Evolutionary conservation across 2,797 vertebrate genomes (phyloP), one percentile per base, ranked within the genome.

Genomic region (Mormyrus proboscirostris): DNA sequence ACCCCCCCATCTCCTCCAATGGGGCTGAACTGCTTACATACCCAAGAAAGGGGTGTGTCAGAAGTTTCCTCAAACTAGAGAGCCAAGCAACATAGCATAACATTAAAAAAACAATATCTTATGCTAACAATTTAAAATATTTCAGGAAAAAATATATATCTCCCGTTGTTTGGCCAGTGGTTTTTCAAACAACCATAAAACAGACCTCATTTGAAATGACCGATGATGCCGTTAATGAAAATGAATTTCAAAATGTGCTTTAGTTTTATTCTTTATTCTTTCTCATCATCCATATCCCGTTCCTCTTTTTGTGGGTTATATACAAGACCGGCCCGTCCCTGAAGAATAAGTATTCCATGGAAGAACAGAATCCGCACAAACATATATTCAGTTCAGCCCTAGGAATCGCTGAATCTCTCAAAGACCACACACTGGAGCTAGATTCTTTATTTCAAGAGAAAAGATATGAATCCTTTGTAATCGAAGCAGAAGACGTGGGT

Each of bases 11-110:
- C 89, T 57, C 83, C 62, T 85, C 62, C 88, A 88, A 82, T 76
- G 57, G 59, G 90, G 86, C 79, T 89, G 89, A 90, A 91, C 90
- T 86, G 90, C 86, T 88, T 88, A 73, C 29, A 82, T 10, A 16
- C 69, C 25, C 62, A 44, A 88, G 87, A 47, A 89, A 41, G 82
- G 87, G 89, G 90, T 86, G 82, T 76, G 85, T 84, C 51, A 47
- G 51, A 8, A n/a, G 25, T 87, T 59, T 62, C 53, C 16, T 55
- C 53, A 57, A 41, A 41, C 51, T 87, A 84, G 82, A 51, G 49
- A 51, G 47, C 47, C 53, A 87, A 87, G 33, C 4, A 7, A 8
- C 50, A 44, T 5, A 49, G 82, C n/a, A 16, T 51, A 5, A 49
- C 82, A 84, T 10, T 8, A 10, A n/a, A 82, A 82, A 82, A n/a